phyloP scores from a whole-genome alignment of 2,888 invertebrate genomes.

The Beris chalybata region DNA sequence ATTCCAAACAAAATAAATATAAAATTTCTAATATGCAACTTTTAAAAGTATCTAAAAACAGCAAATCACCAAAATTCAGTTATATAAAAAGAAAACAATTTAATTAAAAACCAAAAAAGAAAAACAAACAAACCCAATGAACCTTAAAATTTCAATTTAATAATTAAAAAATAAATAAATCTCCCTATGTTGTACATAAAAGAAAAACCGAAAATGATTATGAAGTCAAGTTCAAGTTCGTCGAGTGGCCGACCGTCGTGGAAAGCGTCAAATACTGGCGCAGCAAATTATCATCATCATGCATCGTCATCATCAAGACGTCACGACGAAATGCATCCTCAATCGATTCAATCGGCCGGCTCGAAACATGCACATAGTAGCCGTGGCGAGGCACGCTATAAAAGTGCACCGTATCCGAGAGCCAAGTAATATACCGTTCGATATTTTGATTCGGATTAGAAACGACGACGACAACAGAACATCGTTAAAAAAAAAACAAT shows the following conservation, averaged over 20 bases:
- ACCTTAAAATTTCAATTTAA: conserved; percentile 5
- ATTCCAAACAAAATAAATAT: background rate
- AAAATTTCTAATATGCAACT: no score
- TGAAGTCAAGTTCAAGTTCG: conserved; percentile 38
- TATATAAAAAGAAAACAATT: background rate
- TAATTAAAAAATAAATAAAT: conserved; percentile 28
- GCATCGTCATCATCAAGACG: conserved; percentile 38
- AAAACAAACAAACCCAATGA: conserved; percentile 27
- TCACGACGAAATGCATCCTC: conserved; percentile 34
- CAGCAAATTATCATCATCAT: conserved; percentile 33
- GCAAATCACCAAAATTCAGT: no score
- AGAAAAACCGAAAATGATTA: conserved; percentile 33
- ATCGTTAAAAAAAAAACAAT: no score
- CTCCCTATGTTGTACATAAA: conserved; percentile 22
- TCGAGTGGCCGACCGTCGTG: conserved; percentile 37
- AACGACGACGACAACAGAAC: no score
- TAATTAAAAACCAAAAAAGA: conserved; percentile 15
- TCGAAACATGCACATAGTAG: conserved; percentile 40
- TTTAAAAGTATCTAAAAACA: no score
- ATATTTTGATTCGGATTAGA: no score
- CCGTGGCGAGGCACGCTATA: conserved; percentile 58
- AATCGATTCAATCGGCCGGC: conserved; percentile 24
- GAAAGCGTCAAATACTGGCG: conserved; percentile 39
- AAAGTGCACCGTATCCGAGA: conserved; percentile 62
- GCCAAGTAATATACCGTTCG: conserved; percentile 45